Evolutionary conservation across 2,113 vertebrate species (phyloP).

Genomic region (Ophthalmolycus amberensis): DNA sequence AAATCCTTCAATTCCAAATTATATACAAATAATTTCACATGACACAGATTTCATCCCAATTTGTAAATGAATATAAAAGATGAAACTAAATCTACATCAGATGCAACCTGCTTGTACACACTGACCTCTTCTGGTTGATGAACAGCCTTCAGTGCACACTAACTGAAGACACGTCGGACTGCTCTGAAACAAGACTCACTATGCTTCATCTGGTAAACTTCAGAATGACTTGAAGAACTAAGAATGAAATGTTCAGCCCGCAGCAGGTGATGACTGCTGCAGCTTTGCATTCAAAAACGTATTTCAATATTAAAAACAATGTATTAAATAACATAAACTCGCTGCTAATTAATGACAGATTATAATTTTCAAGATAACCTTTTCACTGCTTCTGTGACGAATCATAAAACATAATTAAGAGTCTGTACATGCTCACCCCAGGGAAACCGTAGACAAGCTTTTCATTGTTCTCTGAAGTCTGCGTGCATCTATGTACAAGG

Average conservation of each 20-base stretch:
- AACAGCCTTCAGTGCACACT: not conserved
- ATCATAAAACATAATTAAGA: constrained; percentile 31
- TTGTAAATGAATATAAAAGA: not conserved
- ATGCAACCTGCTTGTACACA: not conserved
- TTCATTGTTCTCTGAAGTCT: constrained; percentile 14
- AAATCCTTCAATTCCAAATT: not conserved
- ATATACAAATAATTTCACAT: not conserved
- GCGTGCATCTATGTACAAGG: constrained; percentile 3
- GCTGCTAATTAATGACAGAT: not conserved
- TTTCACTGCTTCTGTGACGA: not conserved
- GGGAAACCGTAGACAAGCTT: constrained; percentile 31
- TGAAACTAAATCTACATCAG: not conserved
- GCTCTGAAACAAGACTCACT: not conserved
- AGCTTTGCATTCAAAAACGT: constrained; percentile 13
- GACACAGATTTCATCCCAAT: not conserved
- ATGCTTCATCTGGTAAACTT: not conserved
- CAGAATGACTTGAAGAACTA: not conserved
- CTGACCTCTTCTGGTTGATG: constrained; percentile 34
- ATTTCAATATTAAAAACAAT: constrained; percentile 4
- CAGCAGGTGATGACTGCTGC: not conserved
- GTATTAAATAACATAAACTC: constrained; percentile 26
- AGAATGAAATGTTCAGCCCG: not conserved
- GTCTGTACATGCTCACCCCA: constrained; percentile 32
- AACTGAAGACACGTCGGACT: not conserved
- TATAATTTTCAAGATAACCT: not conserved